Conservation (phyloP, 2,113 vertebrate genomes). For the Ictalurus furcatus region DNA sequence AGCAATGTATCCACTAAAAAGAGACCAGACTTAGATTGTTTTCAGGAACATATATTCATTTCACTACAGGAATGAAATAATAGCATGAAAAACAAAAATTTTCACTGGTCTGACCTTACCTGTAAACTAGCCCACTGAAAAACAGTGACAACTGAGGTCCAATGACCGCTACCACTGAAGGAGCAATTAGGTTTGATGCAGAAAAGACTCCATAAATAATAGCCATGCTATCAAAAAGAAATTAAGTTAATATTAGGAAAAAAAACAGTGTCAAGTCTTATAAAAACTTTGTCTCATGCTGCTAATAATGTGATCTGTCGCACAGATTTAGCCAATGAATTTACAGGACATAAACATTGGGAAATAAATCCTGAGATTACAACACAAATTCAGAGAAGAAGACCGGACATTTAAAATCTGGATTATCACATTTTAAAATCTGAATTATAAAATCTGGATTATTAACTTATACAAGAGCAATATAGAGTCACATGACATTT, state of each 20-base stretch:
- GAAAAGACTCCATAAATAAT: conserved; percentile 97
- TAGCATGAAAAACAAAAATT: background rate
- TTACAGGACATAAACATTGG: background rate
- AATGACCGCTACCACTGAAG: conserved; percentile 87
- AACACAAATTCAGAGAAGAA: background rate
- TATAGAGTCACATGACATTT: conserved; percentile 1
- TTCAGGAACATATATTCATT: background rate
- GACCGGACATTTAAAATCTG: background rate
- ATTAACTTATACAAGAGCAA: background rate
- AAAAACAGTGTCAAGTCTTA: background rate
- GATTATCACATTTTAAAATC: background rate
- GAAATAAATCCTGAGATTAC: background rate
- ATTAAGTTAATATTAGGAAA: background rate
- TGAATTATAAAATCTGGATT: background rate
- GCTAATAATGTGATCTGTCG: background rate
- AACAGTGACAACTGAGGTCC: conserved; percentile 93
- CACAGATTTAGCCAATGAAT: background rate
- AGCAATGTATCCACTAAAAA: conserved; percentile 87
- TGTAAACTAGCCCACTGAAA: conserved; percentile 89
- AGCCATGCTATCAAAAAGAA: conserved; percentile 79
- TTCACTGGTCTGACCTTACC: conserved; percentile 66
- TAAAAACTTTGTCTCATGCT: background rate
- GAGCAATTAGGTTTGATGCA: conserved; percentile 90
- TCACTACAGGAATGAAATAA: background rate
- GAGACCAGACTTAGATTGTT: background rate